These are phyloP conservation scores for Oscheius myriophilus DNA, from an alignment of 2,888 invertebrate species.

Conservation along the genomic window DNA sequence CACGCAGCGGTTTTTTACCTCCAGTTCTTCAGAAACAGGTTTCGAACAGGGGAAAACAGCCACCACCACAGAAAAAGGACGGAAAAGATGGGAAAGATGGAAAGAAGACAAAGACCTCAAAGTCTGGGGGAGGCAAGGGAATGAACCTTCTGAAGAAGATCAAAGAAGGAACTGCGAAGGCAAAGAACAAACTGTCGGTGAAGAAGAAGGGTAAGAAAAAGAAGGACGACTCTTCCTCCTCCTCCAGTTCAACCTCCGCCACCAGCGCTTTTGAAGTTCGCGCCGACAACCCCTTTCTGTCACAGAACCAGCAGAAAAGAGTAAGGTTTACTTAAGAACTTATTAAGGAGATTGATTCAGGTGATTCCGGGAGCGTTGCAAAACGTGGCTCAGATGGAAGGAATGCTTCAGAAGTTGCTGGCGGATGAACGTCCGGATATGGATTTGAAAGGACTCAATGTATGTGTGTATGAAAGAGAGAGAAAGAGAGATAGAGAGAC, in stretches of 20 bases:
- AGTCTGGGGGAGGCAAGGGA: too few species aligned
- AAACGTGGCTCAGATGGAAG: conserved; percentile 1
- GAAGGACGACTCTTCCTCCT: background rate
- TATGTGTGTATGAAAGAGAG: too few species aligned
- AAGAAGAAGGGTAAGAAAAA: conserved; percentile 2
- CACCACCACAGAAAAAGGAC: too few species aligned
- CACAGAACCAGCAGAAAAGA: conserved; percentile 1
- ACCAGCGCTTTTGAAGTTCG: background rate
- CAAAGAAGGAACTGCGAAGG: background rate
- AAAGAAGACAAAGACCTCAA: too few species aligned
- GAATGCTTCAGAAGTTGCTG: background rate
- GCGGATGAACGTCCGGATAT: conserved; percentile 21
- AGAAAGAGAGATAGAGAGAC: too few species aligned
- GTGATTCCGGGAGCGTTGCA: conserved; percentile 5
- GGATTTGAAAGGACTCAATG: background rate
- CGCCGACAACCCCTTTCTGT: conserved; percentile 8
- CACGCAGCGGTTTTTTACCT: too few species aligned
- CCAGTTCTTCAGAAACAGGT: too few species aligned
- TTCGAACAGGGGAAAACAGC: too few species aligned
- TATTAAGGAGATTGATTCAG: background rate
- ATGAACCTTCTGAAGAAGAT: background rate
- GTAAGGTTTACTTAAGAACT: background rate
- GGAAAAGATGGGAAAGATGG: too few species aligned
- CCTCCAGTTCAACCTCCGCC: background rate
- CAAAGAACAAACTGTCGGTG: background rate